phyloP scores from a whole-genome alignment of 1,140 invertebrate genomes.

The Temnothorax curvispinosus region DNA sequence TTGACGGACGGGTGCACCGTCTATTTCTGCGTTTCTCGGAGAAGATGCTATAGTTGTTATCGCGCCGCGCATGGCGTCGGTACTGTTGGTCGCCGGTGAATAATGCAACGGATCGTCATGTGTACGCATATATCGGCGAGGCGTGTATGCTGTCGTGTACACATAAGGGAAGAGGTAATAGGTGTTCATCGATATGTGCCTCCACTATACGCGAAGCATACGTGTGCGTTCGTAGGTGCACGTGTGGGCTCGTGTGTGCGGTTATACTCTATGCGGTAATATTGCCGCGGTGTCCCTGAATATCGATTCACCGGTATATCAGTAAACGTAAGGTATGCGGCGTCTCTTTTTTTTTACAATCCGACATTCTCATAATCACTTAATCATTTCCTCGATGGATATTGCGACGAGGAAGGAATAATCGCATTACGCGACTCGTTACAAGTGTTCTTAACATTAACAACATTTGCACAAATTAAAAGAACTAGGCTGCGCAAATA shows the following conservation, averaged over 20 bases:
- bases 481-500: neutral
- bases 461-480: neutral
- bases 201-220: neutral
- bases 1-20: constrained; percentile 35
- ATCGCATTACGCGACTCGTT: neutral
- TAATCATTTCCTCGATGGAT: constrained; percentile 13
- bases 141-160: neutral
- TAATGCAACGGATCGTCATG: constrained; percentile 47
- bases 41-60: constrained; percentile 59
- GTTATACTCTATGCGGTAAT: constrained; percentile 25
- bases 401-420: neutral
- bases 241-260: neutral
- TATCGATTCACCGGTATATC: constrained; percentile 36
- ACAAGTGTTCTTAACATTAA: neutral
- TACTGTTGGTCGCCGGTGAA: constrained; percentile 29
- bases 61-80: constrained; percentile 54
- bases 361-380: neutral
- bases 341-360: constrained; percentile 6
- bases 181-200: constrained; percentile 8
- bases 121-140: constrained; percentile 13
- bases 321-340: neutral
- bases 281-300: constrained; percentile 34
- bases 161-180: neutral
- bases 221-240: too few species aligned
- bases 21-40: constrained; percentile 58